Percentiles rank a stretch among this genome's conserved stretches.
These are phyloP conservation scores for Axea sp. DNA, from an alignment of 2,888 invertebrate species.

Conservation along the genomic window DNA sequence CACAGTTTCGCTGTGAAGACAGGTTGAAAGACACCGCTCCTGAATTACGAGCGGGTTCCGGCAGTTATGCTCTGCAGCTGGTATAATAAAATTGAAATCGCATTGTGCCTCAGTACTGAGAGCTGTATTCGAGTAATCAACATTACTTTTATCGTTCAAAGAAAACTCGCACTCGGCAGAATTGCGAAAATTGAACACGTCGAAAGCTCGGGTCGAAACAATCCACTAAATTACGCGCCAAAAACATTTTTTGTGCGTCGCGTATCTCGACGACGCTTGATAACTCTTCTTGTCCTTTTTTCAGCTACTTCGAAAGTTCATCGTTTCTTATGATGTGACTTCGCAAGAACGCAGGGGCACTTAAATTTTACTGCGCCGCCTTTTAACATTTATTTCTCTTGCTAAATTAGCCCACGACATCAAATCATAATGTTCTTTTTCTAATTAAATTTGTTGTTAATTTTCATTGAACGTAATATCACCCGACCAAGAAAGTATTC, in stretches of 20 bases:
- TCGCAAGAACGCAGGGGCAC: slow-evolving; percentile 66
- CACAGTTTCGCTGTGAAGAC: slow-evolving; percentile 72
- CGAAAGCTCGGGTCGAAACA: slow-evolving; percentile 10
- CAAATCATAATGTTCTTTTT: slow-evolving; percentile 28
- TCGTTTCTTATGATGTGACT: slow-evolving; percentile 63
- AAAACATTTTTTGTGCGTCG: slow-evolving; percentile 55
- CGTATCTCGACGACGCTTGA: slow-evolving; percentile 18
- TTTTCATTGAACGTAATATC: slow-evolving; percentile 19
- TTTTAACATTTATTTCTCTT: slow-evolving; percentile 43
- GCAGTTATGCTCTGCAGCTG: slow-evolving; percentile 72
- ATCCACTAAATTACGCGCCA: slow-evolving; percentile 56
- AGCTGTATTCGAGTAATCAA: slow-evolving; percentile 65
- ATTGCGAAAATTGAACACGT: slow-evolving; percentile 42
- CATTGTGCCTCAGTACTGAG: slow-evolving; percentile 68
- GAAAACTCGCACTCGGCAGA: slow-evolving; percentile 63
- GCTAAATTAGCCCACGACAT: slow-evolving; percentile 30
- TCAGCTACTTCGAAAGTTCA: slow-evolving; percentile 15
- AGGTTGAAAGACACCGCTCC: slow-evolving; percentile 70
- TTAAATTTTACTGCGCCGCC: slow-evolving; percentile 59
- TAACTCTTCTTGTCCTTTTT: slow-evolving; percentile 28
- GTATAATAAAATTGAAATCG: slow-evolving; percentile 75
- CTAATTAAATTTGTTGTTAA: slow-evolving; percentile 13
- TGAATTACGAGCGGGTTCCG: slow-evolving; percentile 69
- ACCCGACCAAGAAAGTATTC: neutral
- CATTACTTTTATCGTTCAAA: slow-evolving; percentile 72